Evolutionary conservation across 64 coral and sea anemone genomes (phyloP), one percentile per base, ranked within the genome.

Genomic region (Orbicella faveolata): DNA sequence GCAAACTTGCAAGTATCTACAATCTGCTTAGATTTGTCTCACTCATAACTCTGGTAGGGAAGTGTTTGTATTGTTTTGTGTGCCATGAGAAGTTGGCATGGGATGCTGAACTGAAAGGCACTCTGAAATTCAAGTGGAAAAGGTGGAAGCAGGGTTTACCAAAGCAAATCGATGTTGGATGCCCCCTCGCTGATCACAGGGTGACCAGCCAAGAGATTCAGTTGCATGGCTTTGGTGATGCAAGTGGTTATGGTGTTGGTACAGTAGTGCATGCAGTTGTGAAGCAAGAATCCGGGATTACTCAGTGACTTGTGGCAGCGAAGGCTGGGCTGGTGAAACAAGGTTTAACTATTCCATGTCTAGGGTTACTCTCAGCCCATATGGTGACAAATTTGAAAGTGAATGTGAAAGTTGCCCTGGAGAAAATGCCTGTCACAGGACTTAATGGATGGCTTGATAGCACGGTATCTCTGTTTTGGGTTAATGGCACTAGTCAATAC

Each of bases 1-100:
- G 35, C 19, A 76, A 76, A 36, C 75, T 76, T 48, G 36, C 75
- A 76, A 76, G 75, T 76, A 39, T 76, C 15, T 76, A 76, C 9
- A 36, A 76, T 36, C 75, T 1, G 6, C 12, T 51, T 13, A 36
- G 75, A 8, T 44, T 76, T 18, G 75, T 44, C 41, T 68, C 65
- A 20, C 65, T 7, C 15, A 2, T n/a, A n/a, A 68, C 18, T 68
- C 23, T 68, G 65, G 23, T 13, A 20, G 21, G 77, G 25, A 79
- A 79, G 77, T 79, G 77, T 79, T 25, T 79, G 77, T 79, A 79
- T 26, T 30, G 54, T 62, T 26, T 7, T 26, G 55, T 62, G 53
- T 34, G 79, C 18, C 6, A 15, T 8, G 33, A 19, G 7, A 81
- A 61, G 30, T 81, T 81, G 79, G 79, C 79, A 62, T 81, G 79